A percentile compares a stretch with the other conserved stretches of the same genome.
Conservation (phyloP, 2,113 vertebrate genomes). For the Taxidea taxus region DNA sequence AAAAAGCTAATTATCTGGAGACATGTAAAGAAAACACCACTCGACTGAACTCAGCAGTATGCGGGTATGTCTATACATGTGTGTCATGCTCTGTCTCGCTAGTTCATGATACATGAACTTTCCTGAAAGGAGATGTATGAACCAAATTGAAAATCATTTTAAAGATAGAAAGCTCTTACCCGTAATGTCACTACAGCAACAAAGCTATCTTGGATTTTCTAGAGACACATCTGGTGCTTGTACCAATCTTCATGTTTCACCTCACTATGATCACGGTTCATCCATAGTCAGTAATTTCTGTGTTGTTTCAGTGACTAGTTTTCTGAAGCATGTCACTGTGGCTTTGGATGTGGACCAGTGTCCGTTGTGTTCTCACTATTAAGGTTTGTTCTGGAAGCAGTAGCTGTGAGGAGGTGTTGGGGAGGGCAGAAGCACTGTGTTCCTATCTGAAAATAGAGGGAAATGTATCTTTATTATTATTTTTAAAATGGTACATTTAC, state of each 20-base stretch:
- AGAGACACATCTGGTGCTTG: neutral
- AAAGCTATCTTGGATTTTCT: neutral
- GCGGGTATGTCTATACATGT: neutral
- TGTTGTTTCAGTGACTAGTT: neutral
- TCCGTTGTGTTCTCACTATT: neutral
- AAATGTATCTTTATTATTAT: neutral
- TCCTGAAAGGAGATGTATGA: neutral
- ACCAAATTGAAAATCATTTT: neutral
- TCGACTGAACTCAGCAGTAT: neutral
- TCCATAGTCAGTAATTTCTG: neutral
- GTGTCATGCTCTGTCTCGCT: neutral
- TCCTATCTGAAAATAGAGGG: neutral
- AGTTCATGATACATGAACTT: neutral
- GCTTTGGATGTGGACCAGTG: neutral
- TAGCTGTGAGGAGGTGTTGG: neutral
- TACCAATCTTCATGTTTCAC: neutral
- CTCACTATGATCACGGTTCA: neutral
- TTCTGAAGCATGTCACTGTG: neutral
- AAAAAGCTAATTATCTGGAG: neutral
- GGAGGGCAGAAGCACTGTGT: neutral
- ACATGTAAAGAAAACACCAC: neutral
- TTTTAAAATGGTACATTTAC: neutral
- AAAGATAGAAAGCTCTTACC: neutral
- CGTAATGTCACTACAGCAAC: neutral
- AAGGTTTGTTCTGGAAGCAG: neutral